phyloP scores from a whole-genome alignment of 2,113 vertebrate species.

The Nesoenas mayeri region DNA sequence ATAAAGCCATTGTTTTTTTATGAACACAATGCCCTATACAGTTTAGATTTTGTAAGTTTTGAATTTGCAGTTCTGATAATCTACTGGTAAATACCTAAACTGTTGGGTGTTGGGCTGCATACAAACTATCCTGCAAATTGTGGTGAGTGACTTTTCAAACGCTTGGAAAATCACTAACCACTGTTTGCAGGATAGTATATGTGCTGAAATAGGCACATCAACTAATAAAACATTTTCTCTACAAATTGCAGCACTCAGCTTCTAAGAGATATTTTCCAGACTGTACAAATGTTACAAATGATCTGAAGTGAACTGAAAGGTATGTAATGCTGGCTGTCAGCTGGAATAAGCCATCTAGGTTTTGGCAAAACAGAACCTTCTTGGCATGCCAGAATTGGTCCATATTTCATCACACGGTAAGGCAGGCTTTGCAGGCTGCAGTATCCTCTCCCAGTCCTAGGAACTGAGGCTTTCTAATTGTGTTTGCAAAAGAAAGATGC shows the following conservation, averaged over 20 bases:
- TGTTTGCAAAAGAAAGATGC: not conserved
- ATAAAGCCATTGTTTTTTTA: not conserved
- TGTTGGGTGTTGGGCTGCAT: not conserved
- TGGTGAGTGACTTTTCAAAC: not conserved
- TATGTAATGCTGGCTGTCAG: constrained; percentile 5
- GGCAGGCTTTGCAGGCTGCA: not conserved
- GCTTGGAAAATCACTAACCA: constrained; percentile 27
- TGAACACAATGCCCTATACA: not conserved
- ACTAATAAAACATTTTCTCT: constrained; percentile 5
- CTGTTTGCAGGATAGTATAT: not conserved
- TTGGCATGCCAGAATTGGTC: not conserved
- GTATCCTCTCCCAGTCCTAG: not conserved
- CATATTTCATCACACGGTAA: not conserved
- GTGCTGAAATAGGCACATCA: not conserved
- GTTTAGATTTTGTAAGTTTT: not conserved
- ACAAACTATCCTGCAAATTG: not conserved
- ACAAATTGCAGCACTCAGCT: not conserved
- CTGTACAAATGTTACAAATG: constrained; percentile 22
- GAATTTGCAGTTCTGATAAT: not conserved
- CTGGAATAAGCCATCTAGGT: not conserved
- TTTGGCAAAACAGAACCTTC: not conserved
- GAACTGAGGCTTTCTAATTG: not conserved
- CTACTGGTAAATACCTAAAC: not conserved
- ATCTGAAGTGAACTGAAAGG: constrained; percentile 6
- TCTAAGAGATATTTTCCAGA: constrained; percentile 26